phyloP scores from a whole-genome alignment of 2,113 vertebrate species.

The Thymallus thymallus region DNA sequence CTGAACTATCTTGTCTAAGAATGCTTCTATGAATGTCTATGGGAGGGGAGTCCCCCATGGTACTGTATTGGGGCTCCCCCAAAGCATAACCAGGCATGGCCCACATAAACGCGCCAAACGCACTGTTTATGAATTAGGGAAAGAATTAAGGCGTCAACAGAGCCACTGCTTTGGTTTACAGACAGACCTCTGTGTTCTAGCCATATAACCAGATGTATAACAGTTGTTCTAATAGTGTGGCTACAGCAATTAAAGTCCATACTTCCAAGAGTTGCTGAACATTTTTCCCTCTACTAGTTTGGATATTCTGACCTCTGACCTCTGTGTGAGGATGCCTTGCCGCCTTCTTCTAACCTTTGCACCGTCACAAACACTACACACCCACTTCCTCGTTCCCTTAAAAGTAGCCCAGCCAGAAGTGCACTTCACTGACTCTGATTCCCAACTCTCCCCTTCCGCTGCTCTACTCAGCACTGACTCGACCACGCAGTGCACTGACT shows the following conservation, averaged over 20 bases:
- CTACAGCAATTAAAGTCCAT: too few species aligned
- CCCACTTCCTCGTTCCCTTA: conserved; percentile 1
- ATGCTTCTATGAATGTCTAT: conserved; percentile 51
- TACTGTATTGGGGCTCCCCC: conserved; percentile 7
- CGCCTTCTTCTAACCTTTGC: background rate
- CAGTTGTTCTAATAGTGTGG: background rate
- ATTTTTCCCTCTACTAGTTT: background rate
- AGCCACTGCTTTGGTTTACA: conserved; percentile 42
- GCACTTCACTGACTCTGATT: conserved; percentile 12
- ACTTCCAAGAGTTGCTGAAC: too few species aligned
- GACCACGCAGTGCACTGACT: conserved; percentile 26
- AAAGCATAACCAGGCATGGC: conserved; percentile 61
- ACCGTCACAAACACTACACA: background rate
- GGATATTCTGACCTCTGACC: background rate
- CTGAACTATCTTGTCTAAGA: conserved; percentile 54
- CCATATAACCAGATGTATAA: background rate
- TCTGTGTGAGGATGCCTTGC: too few species aligned
- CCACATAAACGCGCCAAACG: conserved; percentile 30
- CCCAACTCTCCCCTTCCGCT: conserved; percentile 23
- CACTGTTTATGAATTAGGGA: too few species aligned
- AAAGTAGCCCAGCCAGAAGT: background rate
- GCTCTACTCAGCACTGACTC: conserved; percentile 20
- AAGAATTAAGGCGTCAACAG: background rate
- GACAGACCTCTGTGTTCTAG: conserved; percentile 25
- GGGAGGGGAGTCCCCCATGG: background rate